Evolutionary conservation across 1,140 invertebrate genomes (phyloP).

Genomic region (Calliopsis andreniformis): DNA sequence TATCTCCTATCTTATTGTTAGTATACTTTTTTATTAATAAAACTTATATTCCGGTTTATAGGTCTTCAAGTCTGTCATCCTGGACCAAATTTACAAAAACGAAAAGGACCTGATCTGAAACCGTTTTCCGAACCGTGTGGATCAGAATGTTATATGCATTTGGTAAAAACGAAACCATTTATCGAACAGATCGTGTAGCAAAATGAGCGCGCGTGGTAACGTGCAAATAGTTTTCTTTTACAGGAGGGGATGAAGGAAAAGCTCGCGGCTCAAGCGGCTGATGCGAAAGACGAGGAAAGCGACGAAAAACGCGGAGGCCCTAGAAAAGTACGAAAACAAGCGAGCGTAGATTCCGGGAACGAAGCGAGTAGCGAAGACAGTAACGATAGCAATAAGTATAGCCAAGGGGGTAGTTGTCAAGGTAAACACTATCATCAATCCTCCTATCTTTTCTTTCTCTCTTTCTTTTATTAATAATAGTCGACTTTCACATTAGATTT

Average conservation of each 20-base stretch:
- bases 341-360: slow-evolving; percentile 92
- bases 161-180: slow-evolving; percentile 80
- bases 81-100: slow-evolving; percentile 92
- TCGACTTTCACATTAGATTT: slow-evolving; percentile 68
- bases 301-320: slow-evolving; percentile 82
- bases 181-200: not conserved
- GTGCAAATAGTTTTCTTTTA: slow-evolving; percentile 2
- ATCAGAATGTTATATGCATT: slow-evolving; percentile 92
- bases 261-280: slow-evolving; percentile 85
- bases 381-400: slow-evolving; percentile 90
- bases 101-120: slow-evolving; percentile 94
- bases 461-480: slow-evolving; percentile 18
- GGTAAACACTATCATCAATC: slow-evolving; percentile 66
- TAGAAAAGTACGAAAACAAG: slow-evolving; percentile 85
- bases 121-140: slow-evolving; percentile 93
- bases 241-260: slow-evolving; percentile 93
- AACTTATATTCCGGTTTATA: slow-evolving; percentile 64
- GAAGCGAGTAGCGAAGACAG: slow-evolving; percentile 96
- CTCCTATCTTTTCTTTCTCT: no score
- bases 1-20: slow-evolving; percentile 54
- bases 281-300: slow-evolving; percentile 82
- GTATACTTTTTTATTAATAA: slow-evolving; percentile 26
- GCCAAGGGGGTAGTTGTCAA: slow-evolving; percentile 79
- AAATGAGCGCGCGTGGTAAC: not conserved
- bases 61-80: slow-evolving; percentile 94